Conservation (phyloP, 2,113 vertebrate genomes). For the Microcebus tavaratra region DNA sequence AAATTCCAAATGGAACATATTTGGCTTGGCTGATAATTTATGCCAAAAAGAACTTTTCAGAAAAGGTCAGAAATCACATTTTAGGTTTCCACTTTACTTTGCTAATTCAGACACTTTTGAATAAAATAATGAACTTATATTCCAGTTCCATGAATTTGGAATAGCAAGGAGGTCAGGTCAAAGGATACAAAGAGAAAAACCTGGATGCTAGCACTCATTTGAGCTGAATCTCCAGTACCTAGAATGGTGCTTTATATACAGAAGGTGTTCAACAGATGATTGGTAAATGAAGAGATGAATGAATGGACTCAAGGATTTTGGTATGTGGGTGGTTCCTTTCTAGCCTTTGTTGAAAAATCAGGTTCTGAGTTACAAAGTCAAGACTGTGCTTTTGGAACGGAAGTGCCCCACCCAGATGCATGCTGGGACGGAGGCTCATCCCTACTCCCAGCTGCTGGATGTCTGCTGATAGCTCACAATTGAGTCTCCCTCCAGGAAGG, state of each 20-base stretch:
- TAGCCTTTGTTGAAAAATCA: neutral
- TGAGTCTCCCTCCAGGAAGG: neutral
- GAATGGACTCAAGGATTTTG: neutral
- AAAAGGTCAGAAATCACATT: neutral
- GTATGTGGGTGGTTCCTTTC: neutral
- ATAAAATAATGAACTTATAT: neutral
- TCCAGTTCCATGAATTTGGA: neutral
- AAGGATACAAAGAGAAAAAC: neutral
- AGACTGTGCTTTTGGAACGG: neutral
- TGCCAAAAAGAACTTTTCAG: neutral
- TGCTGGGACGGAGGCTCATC: neutral
- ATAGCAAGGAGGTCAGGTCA: neutral
- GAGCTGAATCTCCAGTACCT: neutral
- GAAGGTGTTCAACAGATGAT: neutral
- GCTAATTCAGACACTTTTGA: neutral
- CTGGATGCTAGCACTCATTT: neutral
- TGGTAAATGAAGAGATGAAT: neutral
- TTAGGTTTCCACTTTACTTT: neutral
- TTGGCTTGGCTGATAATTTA: neutral
- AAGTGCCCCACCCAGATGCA: neutral
- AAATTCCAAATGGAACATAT: neutral
- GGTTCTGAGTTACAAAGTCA: neutral
- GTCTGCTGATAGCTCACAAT: neutral
- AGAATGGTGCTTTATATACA: neutral
- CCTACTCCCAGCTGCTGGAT: neutral